Percentiles rank a stretch among this genome's conserved stretches.
Evolutionary conservation across 2,113 vertebrate species (phyloP).

Genomic region (Channa argus): DNA sequence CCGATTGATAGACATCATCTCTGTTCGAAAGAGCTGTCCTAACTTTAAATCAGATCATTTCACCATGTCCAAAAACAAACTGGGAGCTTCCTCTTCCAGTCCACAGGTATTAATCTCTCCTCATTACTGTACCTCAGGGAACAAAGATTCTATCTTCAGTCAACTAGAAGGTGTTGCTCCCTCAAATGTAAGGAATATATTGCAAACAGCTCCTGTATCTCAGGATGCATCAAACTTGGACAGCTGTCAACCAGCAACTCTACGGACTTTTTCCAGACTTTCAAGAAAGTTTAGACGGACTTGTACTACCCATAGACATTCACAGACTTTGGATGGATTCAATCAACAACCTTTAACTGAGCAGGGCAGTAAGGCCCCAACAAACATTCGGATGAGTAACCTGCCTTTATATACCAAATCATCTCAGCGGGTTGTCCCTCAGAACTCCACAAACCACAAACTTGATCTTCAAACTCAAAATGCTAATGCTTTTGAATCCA

Average conservation of each 20-base stretch:
- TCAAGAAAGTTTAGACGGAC: conserved; percentile 5
- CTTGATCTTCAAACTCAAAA: neutral
- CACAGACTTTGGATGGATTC: neutral
- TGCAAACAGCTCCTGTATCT: neutral
- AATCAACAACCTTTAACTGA: neutral
- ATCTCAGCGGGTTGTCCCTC: neutral
- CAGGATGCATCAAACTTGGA: neutral
- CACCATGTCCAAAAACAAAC: fast-evolving
- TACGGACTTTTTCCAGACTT: neutral
- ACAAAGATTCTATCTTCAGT: neutral
- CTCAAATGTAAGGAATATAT: neutral
- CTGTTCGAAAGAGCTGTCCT: neutral
- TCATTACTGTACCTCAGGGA: neutral
- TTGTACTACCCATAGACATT: neutral
- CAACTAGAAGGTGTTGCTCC: neutral
- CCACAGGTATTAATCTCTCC: neutral
- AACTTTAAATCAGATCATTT: neutral
- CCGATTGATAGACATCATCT: conserved; percentile 23
- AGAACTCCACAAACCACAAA: neutral
- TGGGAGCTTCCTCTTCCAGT: neutral
- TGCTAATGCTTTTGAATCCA: neutral
- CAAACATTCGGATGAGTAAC: neutral
- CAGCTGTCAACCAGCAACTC: neutral
- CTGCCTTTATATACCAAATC: neutral
- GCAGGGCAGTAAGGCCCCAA: neutral